A percentile compares a stretch with the other conserved stretches of the same genome.
Conservation (phyloP, 2,797 vertebrate species). For the Myotis vivesi region DNA sequence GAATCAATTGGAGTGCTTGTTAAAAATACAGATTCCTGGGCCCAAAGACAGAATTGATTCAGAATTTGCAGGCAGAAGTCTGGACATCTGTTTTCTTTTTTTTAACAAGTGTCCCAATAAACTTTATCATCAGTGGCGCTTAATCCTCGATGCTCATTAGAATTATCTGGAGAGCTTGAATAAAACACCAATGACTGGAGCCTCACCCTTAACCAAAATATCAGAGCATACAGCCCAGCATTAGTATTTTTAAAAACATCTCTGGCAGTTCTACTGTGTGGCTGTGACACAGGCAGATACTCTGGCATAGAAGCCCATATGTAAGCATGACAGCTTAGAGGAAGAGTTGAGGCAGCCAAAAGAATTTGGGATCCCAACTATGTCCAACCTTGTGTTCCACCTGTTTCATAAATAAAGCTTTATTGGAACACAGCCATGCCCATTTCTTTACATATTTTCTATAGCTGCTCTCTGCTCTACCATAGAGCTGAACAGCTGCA, state of each 20-base stretch:
- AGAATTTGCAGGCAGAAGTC: not conserved
- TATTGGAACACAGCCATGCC: not conserved
- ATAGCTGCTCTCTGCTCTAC: not conserved
- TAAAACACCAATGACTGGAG: not conserved
- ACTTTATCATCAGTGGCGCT: not conserved
- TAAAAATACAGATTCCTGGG: not conserved
- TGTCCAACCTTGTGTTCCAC: not conserved
- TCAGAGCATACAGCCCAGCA: not conserved
- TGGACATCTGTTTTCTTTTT: not conserved
- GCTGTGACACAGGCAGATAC: not conserved
- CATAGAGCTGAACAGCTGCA: not conserved
- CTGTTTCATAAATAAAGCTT: constrained; percentile 1
- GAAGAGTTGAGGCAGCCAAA: not conserved
- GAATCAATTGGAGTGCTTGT: not conserved
- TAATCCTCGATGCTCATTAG: not conserved
- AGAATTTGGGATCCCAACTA: not conserved
- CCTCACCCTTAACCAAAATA: not conserved
- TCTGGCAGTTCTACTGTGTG: not conserved
- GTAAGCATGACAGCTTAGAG: not conserved
- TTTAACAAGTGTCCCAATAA: not conserved
- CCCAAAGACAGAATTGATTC: not conserved
- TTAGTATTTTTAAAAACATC: not conserved
- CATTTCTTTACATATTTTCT: not conserved
- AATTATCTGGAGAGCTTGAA: not conserved
- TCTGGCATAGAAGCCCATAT: not conserved